A percentile compares a stretch with the other conserved stretches of the same genome.
phyloP scores from a whole-genome alignment of 2,888 invertebrate genomes.

The Danaus chrysippus region DNA sequence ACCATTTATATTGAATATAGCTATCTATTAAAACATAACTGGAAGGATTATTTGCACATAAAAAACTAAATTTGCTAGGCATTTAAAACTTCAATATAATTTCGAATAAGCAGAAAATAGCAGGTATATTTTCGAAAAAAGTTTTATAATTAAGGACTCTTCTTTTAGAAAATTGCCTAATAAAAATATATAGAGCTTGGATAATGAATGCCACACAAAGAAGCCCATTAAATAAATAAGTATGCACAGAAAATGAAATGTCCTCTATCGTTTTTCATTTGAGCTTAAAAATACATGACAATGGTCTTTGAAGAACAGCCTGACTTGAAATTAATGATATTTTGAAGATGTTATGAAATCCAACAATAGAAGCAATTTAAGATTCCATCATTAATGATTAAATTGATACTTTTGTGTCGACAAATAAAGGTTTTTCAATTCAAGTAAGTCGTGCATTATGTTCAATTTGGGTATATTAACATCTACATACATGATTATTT shows the following conservation, averaged over 20 bases:
- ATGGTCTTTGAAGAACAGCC: slow-evolving; percentile 14
- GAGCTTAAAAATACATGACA: slow-evolving; percentile 19
- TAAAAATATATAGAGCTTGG: neutral
- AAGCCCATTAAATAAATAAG: slow-evolving; percentile 11
- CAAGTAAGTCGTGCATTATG: too few relatives aligned
- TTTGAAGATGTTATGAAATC: slow-evolving; percentile 17
- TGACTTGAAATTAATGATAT: slow-evolving; percentile 17
- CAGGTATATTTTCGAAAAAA: neutral
- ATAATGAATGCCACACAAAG: slow-evolving; percentile 4
- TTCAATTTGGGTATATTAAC: too few relatives aligned
- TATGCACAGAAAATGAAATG: slow-evolving; percentile 5
- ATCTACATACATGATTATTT: too few relatives aligned
- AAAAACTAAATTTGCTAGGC: too few relatives aligned
- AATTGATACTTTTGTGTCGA: neutral
- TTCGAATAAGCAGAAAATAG: too few relatives aligned
- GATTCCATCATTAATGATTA: slow-evolving; percentile 3
- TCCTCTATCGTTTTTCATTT: slow-evolving; percentile 16
- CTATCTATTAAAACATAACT: too few relatives aligned
- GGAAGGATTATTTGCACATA: too few relatives aligned
- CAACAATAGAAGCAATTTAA: neutral
- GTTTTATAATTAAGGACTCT: neutral
- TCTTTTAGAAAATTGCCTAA: slow-evolving; percentile 4
- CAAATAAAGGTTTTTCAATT: too few relatives aligned
- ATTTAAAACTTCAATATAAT: too few relatives aligned
- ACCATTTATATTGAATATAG: too few relatives aligned